phyloP scores from a whole-genome alignment of 2,797 vertebrate species.

The Streptopelia turtur region DNA sequence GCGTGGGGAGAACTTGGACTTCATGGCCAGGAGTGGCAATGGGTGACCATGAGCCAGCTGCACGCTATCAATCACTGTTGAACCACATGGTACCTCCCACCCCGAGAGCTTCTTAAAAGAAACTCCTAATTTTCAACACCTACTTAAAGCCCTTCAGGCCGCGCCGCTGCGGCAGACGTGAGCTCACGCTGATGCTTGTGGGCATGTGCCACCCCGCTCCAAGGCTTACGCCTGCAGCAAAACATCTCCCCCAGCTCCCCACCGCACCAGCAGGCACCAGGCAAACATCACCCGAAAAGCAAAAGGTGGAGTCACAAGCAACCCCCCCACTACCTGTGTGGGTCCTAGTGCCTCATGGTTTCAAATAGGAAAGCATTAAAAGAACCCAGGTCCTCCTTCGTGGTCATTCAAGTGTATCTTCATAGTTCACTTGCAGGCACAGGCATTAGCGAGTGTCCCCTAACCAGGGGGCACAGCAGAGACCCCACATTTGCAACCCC shows the following conservation, averaged over 20 bases:
- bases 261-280: accelerated
- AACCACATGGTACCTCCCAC: not conserved
- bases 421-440: not conserved
- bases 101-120: conserved; percentile 56
- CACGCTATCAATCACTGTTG: not conserved
- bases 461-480: not conserved
- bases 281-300: not conserved
- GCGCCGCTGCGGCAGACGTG: conserved; percentile 61
- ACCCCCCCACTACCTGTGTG: accelerated
- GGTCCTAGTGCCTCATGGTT: not conserved
- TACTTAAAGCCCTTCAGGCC: conserved; percentile 71
- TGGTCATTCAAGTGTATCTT: not conserved
- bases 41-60: accelerated
- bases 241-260: not conserved
- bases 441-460: too few relatives aligned
- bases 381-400: not conserved
- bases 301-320: not conserved
- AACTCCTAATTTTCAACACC: conserved; percentile 74
- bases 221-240: conserved; percentile 41
- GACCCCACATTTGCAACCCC: not conserved
- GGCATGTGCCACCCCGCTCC: conserved; percentile 21
- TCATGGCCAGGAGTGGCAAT: accelerated
- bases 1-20: not conserved
- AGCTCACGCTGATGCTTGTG: conserved; percentile 65
- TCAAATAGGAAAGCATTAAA: not conserved